Percentiles rank a stretch among this genome's conserved stretches.
Evolutionary conservation across 2,113 vertebrate genomes (phyloP).

Genomic region (Gymnogyps californianus): DNA sequence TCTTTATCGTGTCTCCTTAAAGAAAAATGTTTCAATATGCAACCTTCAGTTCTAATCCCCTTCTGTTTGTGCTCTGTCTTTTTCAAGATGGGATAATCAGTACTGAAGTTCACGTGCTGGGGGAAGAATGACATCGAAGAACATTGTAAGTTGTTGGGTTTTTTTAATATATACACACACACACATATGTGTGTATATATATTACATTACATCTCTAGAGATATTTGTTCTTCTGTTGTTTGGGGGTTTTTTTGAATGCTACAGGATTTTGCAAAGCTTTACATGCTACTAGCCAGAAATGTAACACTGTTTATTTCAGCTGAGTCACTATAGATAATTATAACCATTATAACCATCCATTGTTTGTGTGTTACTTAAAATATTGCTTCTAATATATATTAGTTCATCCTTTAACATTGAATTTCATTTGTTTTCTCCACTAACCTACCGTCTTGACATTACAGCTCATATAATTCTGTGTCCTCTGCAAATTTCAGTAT

Average conservation of each 20-base stretch:
- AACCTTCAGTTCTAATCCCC: neutral
- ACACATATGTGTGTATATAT: neutral
- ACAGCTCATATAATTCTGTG: neutral
- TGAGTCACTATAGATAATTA: neutral
- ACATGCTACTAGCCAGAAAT: neutral
- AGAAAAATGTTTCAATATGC: neutral
- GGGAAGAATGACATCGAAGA: neutral
- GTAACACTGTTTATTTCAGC: neutral
- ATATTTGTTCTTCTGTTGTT: neutral
- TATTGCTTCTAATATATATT: neutral
- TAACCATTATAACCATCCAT: neutral
- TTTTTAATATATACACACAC: neutral
- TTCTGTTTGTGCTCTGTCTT: neutral
- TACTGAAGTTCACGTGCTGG: neutral
- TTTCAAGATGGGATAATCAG: neutral
- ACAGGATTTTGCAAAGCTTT: neutral
- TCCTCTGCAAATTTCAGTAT: neutral
- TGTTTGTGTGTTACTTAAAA: neutral
- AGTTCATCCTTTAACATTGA: neutral
- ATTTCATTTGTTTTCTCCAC: neutral
- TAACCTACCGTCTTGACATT: neutral
- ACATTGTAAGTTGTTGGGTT: neutral
- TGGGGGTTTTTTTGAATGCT: neutral
- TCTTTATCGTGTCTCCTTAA: neutral
- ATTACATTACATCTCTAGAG: neutral